Evolutionary conservation across 1,140 invertebrate species (phyloP), one percentile per base, ranked within the genome.

Genomic region (Zaprionus camerounensis): DNA sequence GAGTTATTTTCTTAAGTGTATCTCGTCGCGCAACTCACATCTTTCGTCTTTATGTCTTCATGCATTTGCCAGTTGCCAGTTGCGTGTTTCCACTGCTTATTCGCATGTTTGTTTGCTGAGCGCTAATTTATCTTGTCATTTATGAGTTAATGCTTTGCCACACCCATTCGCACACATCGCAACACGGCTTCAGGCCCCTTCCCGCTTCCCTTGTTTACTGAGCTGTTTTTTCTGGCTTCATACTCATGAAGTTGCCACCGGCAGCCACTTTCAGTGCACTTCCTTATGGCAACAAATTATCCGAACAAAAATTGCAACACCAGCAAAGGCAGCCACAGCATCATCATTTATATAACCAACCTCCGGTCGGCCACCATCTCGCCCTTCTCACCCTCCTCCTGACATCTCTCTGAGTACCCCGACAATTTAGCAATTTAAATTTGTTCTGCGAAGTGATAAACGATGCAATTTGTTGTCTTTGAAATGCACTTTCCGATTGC

Each of bases 91-190:
- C 49, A 38, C 68, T 57, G 55, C 49, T 69, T 61, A 2, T 6
- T 49, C 57, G 63, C 56, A 51, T 44, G 41, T 44, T 58, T 55
- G 49, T 51, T 41, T n/a, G 41, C 28, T 63, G 26, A 51, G 63
- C 58, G 66, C 72, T 86, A 77, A 86, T 86, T 86, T 86, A 80
- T 86, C 82, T 80, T 86, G 82, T 86, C 83, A 77, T 71, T 69
- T 80, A 80, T 86, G 80, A 86, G 87, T 80, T 82, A 86, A 77
- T 70, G 66, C 41, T 41, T 7, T 44, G 63, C 64, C 71, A 65
- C 68, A 65, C 80, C 67, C 76, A 59, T 63, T 64, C 69, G 63
- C 81, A 55, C 44, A 53, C 44, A 17, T 9, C 64, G 31, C 31
- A 31, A 9, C 9, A 31, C 31, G 9, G 7, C 9, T 2, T 0